These are phyloP conservation scores for Ophthalmotilapia sp. DNA, from an alignment of 2,113 vertebrate genomes.

Conservation along the genomic window DNA sequence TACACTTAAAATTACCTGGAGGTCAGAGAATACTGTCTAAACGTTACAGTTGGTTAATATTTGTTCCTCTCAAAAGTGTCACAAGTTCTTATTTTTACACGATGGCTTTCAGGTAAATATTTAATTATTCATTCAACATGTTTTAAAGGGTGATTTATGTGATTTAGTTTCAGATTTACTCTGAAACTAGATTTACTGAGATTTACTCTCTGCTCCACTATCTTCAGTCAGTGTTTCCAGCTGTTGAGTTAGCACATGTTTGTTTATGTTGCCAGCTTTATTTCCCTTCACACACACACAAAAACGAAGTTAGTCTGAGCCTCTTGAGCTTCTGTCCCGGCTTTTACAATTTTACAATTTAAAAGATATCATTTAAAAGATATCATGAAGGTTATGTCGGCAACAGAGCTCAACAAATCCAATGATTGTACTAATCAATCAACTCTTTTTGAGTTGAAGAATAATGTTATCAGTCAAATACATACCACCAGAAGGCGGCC, in stretches of 20 bases:
- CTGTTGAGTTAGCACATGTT: not conserved
- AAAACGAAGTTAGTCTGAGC: too few relatives aligned
- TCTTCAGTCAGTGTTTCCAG: not conserved
- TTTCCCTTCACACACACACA: not conserved
- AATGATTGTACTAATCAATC: not conserved
- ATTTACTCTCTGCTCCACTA: not conserved
- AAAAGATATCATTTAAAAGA: not conserved
- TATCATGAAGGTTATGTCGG: not conserved
- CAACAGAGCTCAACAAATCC: not conserved
- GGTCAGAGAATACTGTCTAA: not conserved
- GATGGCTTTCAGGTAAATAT: not conserved
- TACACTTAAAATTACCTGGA: not conserved
- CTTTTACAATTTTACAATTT: too few relatives aligned
- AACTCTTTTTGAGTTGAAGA: not conserved
- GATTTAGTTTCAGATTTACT: not conserved
- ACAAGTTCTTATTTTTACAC: not conserved
- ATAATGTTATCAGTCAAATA: not conserved
- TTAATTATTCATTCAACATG: not conserved
- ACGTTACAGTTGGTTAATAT: not conserved
- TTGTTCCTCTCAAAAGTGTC: not conserved
- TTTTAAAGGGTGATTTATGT: not conserved
- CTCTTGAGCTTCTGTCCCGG: too few relatives aligned
- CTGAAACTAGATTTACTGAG: not conserved
- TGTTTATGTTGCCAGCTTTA: not conserved
- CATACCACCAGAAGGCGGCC: not conserved